These are phyloP conservation scores for Drosophila dunni DNA, from an alignment of 1,140 invertebrate species.

Conservation along the genomic window DNA sequence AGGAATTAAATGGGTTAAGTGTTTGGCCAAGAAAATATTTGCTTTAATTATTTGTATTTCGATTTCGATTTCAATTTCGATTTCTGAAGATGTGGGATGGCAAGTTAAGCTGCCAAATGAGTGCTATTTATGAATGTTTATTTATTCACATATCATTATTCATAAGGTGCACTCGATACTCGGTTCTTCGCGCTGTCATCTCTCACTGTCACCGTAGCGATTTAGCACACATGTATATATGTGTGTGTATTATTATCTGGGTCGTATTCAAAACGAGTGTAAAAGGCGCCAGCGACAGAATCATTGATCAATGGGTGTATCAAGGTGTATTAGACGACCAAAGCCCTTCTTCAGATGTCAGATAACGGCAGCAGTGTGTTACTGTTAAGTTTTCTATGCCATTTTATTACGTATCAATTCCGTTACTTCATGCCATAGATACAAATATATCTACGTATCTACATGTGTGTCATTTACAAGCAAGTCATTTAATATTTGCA, in stretches of 20 bases:
- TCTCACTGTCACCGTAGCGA: constrained; percentile 42
- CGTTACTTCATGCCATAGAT: neutral
- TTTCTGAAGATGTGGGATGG: constrained; percentile 8
- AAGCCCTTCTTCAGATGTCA: constrained; percentile 49
- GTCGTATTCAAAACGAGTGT: constrained; percentile 36
- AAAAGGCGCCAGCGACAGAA: constrained; percentile 29
- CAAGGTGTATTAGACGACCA: constrained; percentile 42
- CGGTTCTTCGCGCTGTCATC: constrained; percentile 31
- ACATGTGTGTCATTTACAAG: constrained; percentile 1
- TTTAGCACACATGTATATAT: constrained; percentile 17
- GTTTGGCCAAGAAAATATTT: neutral
- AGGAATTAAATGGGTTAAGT: no score
- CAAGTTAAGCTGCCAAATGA: constrained; percentile 4
- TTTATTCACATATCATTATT: constrained; percentile 36
- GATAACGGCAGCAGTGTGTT: constrained; percentile 3
- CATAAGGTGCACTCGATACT: constrained; percentile 13
- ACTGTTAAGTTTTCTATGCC: neutral
- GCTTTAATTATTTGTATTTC: neutral
- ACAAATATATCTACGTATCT: constrained; percentile 18
- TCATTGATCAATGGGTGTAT: constrained; percentile 60
- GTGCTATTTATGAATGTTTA: constrained; percentile 12
- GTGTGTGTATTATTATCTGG: neutral
- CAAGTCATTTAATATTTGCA: constrained; percentile 20
- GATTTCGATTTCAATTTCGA: neutral
- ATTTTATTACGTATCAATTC: neutral